phyloP scores from a whole-genome alignment of 2,797 vertebrate genomes.

The Sebastes nivosus region DNA sequence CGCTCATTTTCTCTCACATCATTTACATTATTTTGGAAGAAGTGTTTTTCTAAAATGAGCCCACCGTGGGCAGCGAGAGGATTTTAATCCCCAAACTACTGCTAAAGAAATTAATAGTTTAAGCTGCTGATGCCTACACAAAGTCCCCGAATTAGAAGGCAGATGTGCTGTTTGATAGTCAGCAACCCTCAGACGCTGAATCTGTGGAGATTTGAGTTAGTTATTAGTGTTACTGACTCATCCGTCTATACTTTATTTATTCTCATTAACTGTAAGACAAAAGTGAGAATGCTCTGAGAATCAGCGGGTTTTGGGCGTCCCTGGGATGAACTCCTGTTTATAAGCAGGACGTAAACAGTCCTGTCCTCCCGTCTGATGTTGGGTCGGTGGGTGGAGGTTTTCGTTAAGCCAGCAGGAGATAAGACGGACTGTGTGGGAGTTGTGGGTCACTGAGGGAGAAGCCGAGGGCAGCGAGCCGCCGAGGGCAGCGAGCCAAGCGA shows the following conservation, averaged over 20 bases:
- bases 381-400: conserved; percentile 19
- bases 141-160: neutral
- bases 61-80: neutral
- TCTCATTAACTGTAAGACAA: neutral
- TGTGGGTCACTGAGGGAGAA: conserved; percentile 20
- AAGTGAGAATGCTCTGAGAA: neutral
- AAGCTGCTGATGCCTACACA: conserved; percentile 36
- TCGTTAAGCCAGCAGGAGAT: conserved; percentile 25
- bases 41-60: conserved; percentile 18
- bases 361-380: conserved; percentile 24
- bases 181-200: neutral
- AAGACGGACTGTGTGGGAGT: conserved; percentile 30
- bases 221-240: neutral
- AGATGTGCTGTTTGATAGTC: conserved; percentile 8
- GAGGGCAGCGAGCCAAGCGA: conserved; percentile 17
- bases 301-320: conserved; percentile 1
- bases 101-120: conserved; percentile 31
- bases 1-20: neutral
- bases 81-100: conserved; percentile 35
- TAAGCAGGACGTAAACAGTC: conserved; percentile 17
- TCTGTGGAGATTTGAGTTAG: conserved; percentile 6
- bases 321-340: conserved; percentile 19
- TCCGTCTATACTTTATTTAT: neutral
- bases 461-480: neutral
- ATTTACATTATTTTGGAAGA: conserved; percentile 17